phyloP scores from a whole-genome alignment of 2,888 invertebrate genomes.

The Panzeria rudis region DNA sequence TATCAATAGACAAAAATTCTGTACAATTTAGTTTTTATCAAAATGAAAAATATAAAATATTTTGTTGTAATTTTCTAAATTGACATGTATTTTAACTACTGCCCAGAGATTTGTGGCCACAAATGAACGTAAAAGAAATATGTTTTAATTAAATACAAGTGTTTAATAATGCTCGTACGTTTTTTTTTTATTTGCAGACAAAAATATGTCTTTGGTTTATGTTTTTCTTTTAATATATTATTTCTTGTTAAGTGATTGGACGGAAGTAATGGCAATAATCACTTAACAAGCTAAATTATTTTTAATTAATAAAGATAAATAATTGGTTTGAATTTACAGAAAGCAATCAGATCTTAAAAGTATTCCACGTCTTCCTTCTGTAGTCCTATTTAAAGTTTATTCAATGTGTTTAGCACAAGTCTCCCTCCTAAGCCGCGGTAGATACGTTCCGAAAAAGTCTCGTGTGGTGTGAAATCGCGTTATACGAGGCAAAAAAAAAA shows the following conservation, averaged over 20 bases:
- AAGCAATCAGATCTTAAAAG: background rate
- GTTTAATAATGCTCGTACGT: conserved; percentile 62
- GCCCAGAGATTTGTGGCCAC: conserved; percentile 55
- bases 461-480: too few species aligned
- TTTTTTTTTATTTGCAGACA: conserved; percentile 46
- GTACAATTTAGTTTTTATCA: conserved; percentile 69
- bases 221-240: background rate
- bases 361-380: background rate
- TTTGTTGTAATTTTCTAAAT: conserved; percentile 72
- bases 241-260: conserved; percentile 38
- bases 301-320: conserved; percentile 2
- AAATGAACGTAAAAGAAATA: conserved; percentile 59
- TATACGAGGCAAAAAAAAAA: too few species aligned
- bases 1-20: conserved; percentile 62
- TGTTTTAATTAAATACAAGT: conserved; percentile 73
- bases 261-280: conserved; percentile 61
- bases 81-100: conserved; percentile 72
- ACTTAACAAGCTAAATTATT: conserved; percentile 39
- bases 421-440: too few species aligned
- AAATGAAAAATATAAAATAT: conserved; percentile 66
- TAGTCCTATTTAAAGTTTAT: too few species aligned
- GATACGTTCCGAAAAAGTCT: too few species aligned
- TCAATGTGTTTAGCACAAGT: too few species aligned
- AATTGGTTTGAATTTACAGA: background rate
- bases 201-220: conserved; percentile 15